Conservation (phyloP, 2,888 invertebrate species). For the Thymelicus lineola region DNA sequence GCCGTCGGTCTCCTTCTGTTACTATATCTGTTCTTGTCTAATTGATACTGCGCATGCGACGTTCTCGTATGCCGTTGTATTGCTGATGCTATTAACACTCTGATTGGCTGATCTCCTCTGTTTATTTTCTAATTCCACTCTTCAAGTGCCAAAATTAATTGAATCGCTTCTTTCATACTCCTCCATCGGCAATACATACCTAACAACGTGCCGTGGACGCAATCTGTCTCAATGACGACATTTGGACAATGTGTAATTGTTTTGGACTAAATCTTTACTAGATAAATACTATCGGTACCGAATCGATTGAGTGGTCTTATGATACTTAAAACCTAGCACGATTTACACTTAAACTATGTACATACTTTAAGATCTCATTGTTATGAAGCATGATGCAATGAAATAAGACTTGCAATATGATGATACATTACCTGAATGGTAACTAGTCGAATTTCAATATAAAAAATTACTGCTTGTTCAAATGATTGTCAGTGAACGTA, state of each 20-base stretch:
- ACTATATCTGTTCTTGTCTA: constrained; percentile 17
- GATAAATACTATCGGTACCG: no score
- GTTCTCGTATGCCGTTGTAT: constrained; percentile 62
- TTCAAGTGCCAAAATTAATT: constrained; percentile 62
- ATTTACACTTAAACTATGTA: no score
- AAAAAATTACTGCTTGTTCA: background rate
- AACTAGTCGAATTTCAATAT: no score
- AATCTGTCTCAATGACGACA: background rate
- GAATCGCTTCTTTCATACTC: constrained; percentile 67
- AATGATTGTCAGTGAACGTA: background rate
- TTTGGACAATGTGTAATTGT: constrained; percentile 4
- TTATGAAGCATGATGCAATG: no score
- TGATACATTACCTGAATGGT: no score
- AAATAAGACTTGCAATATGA: no score
- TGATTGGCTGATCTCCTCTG: constrained; percentile 64
- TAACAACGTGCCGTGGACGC: constrained; percentile 49
- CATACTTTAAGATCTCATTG: no score
- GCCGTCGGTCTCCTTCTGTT: background rate
- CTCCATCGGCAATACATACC: constrained; percentile 78
- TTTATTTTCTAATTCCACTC: constrained; percentile 47
- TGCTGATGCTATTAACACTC: constrained; percentile 68
- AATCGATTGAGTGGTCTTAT: no score
- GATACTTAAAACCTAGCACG: no score
- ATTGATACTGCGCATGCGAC: constrained; percentile 49
- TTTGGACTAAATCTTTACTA: background rate